Conservation (phyloP, 2,888 invertebrate genomes). For the Phanerotoma sp. region DNA sequence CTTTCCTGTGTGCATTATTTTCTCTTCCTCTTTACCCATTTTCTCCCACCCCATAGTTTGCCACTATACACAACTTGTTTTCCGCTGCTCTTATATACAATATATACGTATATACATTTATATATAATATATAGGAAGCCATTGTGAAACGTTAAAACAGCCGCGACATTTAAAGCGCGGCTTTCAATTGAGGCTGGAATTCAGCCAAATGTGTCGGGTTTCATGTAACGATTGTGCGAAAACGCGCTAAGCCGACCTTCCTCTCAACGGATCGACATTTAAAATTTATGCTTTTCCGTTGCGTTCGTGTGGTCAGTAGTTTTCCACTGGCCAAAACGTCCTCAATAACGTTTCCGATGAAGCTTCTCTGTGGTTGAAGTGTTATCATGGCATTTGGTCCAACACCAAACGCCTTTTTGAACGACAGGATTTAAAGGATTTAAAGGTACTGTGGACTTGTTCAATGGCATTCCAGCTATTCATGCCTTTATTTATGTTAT, state of each 20-base stretch:
- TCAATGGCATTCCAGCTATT: neutral
- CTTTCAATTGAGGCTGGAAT: slow-evolving; percentile 18
- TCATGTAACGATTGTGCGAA: slow-evolving; percentile 9
- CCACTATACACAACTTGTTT: neutral
- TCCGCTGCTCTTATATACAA: neutral
- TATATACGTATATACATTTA: no score
- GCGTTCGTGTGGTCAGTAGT: neutral
- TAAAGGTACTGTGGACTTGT: neutral
- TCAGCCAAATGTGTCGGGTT: slow-evolving; percentile 13
- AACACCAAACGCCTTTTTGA: slow-evolving; percentile 8
- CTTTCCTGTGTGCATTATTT: neutral
- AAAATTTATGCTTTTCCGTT: slow-evolving; percentile 10
- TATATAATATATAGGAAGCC: neutral
- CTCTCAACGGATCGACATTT: slow-evolving; percentile 1
- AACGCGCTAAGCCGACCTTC: slow-evolving; percentile 9
- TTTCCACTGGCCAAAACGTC: neutral
- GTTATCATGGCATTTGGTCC: slow-evolving; percentile 1
- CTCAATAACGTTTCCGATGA: neutral
- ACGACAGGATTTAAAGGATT: neutral
- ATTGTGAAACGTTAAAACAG: slow-evolving; percentile 13
- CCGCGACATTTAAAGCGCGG: slow-evolving; percentile 16
- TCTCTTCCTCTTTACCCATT: neutral
- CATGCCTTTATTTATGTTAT: neutral
- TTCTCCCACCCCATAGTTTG: neutral
- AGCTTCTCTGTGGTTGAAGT: slow-evolving; percentile 6